Base-by-base conservation (phyloP, 2,797 vertebrate genomes). In the Erpetoichthys calabaricus region DNA sequence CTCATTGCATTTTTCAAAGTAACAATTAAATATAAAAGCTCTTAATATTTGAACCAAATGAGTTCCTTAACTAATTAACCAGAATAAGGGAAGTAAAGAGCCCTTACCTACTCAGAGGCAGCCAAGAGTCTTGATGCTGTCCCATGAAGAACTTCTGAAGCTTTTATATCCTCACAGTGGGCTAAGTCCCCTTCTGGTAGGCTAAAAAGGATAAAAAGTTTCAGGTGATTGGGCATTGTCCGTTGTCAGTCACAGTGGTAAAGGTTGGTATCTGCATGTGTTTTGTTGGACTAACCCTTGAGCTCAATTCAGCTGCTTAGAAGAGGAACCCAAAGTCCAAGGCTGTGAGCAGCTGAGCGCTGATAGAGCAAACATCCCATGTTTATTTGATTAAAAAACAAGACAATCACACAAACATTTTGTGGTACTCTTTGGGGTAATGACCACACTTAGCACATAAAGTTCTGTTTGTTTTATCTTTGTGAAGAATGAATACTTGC, bases 321-420 rank as follows among this genome's bases (percentile, higher is more conserved):
- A 44, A 57, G 63, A 61, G 46, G 2, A 2, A 65, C 53, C 45
- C 75, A 71, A 80, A 80, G 76, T 79, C 67, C 70, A 66, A 9
- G 43, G 47, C 5, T 3, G 3, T 49, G 25, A 25, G 25, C 25
- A 25, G 47, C 47, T 49, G 47, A 49, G 4, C 5, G 47, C 47
- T 49, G 47, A 49, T n/a, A 49, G 1, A 49, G n/a, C 4, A 49
- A 4, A 9, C 9, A 6, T 47, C 2, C 46, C 46, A 2, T 25
- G 2, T 25, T 25, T 25, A 25, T 25, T 25, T 25, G 25, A 25
- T 25, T 25, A 25, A 25, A 25, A 25, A 25, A 25, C 25, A 25
- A 25, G 25, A 25, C 25, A 25, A 25, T 25, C 25, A 25, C 25
- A 25, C 25, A 25, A 25, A 25, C 1, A 25, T 25, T 25, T 25